A percentile compares a stretch with the other conserved stretches of the same genome.
Evolutionary conservation across 1,140 invertebrate genomes (phyloP).

Genomic region (Condylostylus longicornis): DNA sequence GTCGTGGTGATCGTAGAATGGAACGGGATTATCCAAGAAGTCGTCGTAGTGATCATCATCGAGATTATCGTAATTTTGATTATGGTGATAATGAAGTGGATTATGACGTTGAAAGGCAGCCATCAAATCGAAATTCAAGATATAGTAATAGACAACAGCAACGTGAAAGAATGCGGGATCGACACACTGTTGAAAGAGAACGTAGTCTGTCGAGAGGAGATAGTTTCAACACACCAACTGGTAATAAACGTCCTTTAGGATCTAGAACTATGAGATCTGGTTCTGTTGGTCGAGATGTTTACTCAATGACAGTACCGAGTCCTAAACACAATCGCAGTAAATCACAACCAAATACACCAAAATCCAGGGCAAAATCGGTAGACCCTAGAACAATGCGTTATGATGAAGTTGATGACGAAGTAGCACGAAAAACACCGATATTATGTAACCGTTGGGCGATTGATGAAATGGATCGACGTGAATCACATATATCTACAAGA

Average conservation of each 20-base stretch:
- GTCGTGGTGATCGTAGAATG: no score
- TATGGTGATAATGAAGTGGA: slow-evolving; percentile 9
- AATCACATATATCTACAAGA: background rate
- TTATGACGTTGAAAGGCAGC: slow-evolving; percentile 13
- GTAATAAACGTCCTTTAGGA: background rate
- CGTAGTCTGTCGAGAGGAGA: slow-evolving; percentile 16
- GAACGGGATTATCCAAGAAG: background rate
- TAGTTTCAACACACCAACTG: background rate
- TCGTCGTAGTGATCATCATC: background rate
- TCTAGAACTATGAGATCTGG: background rate
- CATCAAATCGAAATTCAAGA: slow-evolving; percentile 34
- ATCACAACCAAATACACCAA: slow-evolving; percentile 5
- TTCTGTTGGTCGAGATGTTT: background rate
- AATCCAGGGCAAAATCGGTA: slow-evolving; percentile 22
- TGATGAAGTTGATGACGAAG: slow-evolving; percentile 29
- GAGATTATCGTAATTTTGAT: slow-evolving; percentile 17
- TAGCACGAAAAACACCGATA: slow-evolving; percentile 41
- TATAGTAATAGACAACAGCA: slow-evolving; percentile 32
- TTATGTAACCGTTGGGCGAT: slow-evolving; percentile 55
- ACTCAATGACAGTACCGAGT: background rate
- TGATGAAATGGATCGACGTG: slow-evolving; percentile 36
- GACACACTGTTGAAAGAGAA: slow-evolving; percentile 29
- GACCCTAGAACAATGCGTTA: slow-evolving; percentile 24
- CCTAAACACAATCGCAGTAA: slow-evolving; percentile 15
- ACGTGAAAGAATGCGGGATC: slow-evolving; percentile 22